Evolutionary conservation across 1,140 invertebrate genomes (phyloP), one percentile per base, ranked within the genome.

Genomic region (Apis laboriosa): DNA sequence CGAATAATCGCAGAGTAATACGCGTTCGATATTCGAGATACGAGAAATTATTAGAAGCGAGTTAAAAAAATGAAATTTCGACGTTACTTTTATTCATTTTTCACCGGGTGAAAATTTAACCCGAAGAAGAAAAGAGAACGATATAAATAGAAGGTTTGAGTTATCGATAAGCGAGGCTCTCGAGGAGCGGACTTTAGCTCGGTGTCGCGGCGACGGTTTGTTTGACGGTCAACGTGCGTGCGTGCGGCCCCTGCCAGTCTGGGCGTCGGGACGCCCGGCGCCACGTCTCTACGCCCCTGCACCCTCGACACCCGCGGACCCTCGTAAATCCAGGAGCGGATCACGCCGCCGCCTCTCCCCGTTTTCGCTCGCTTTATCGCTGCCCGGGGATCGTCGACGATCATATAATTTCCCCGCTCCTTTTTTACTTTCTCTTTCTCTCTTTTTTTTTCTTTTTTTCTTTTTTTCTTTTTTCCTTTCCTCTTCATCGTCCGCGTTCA

Each of bases 191-290:
- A 61, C 61, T 83, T 78, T 63, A n/a, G 21, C 34, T 9, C 58
- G 28, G 28, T 34, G 28, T 84, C 68, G 49, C 56, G 24, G 49
- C 68, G 34, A 4, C 67, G 72, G 88, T 63, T 63, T 28, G 53
- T 89, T 92, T 90, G 91, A 92, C 91, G 92, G 90, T 92, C 90
- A 92, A 90, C 85, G 89, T 91, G 91, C 90, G 89, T 91, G 91
- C 90, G 91, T 91, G 91, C 87, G 91, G 91, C 88, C 90, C 91
- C 90, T 88, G 83, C 84, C 67, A 90, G 91, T 91, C 92, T 92
- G 84, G 90, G 89, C 90, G 90, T 91, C 90, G 90, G 85, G 89
- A 91, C 88, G 89, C 90, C 81, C 86, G 90, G 88, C 89, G 91
- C 90, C 90, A 90, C 86, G 90, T 88, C 86, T 88, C 63, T 70